A percentile compares a stretch with the other conserved stretches of the same genome.
These are phyloP conservation scores for Lasius platythorax DNA, from an alignment of 2,888 invertebrate species.

Conservation along the genomic window DNA sequence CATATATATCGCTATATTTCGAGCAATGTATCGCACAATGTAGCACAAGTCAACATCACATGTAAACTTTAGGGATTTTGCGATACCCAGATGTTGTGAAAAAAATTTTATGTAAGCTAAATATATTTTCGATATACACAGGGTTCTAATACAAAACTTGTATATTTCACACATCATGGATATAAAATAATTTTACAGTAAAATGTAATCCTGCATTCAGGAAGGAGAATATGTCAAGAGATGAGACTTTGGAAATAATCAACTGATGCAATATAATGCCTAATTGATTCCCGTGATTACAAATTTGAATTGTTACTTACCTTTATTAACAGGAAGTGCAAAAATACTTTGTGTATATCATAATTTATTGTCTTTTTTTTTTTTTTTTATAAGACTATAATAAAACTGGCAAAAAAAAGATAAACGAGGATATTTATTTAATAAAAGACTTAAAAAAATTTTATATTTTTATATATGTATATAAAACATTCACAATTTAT, in stretches of 20 bases:
- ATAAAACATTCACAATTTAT: conserved; percentile 33
- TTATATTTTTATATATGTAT: conserved; percentile 37
- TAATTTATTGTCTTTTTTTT: conserved; percentile 7
- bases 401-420: conserved; percentile 26
- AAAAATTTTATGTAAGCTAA: conserved; percentile 31
- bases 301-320: conserved; percentile 1
- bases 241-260: conserved; percentile 18
- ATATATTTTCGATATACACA: conserved; percentile 39
- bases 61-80: conserved; percentile 8
- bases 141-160: background rate
- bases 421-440: conserved; percentile 15
- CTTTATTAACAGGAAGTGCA: background rate
- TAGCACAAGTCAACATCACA: conserved; percentile 10
- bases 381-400: background rate
- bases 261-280: conserved; percentile 8
- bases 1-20: too few relatives aligned
- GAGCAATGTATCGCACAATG: background rate
- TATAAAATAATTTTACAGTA: conserved; percentile 23
- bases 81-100: conserved; percentile 19
- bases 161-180: conserved; percentile 1
- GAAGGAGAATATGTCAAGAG: background rate
- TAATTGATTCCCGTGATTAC: conserved; percentile 16
- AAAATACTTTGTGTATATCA: conserved; percentile 7
- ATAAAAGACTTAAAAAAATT: background rate
- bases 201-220: background rate